Evolutionary conservation across 2,797 vertebrate species (phyloP), one percentile per base, ranked within the genome.

Genomic region (Artibeus lituratus): DNA sequence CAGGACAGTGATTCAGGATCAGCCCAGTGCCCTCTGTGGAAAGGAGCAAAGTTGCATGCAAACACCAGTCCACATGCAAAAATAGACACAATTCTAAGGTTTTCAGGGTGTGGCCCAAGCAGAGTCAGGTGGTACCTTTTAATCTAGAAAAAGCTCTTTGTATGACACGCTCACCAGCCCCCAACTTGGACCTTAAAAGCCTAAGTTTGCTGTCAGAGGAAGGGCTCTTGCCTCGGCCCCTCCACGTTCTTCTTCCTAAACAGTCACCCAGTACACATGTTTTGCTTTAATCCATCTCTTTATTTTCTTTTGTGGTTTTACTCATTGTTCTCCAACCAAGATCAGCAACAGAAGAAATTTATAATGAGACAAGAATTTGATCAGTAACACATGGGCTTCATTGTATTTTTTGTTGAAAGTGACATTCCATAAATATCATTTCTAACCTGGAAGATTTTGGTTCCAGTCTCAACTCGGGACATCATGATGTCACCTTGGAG

Each of bases 251-350:
- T 72, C 47, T 82, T 14, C 6, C 24, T 42, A 47, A 57, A 49
- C 16, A 42, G 8, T 39, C 16, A 4, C 2, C 53, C 49, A 16
- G 65, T n/a, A 70, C 59, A 44, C 0, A 4, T 5, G 24, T 57
- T 70, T 84, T 32, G 39, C 16, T 86, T 82, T 86, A 87, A 49
- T 12, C 24, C 55, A 65, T 81, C 16, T 62, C 67, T 72, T 21
- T n/a, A 32, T 55, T 88, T 90, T 74, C 73, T 81, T 83, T 57
- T 24, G 39, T 86, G 15, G 15, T 70, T 77, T 90, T 53, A 69
- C 9, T 77, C 15, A 14, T 87, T n/a, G 14, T 94, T 70, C 18
- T 9, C 14, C 4, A 73, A 11, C 18, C 69, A 49, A 57, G 8
- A 90, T 24, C 70, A 89, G 57, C 16, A 80, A 10, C 7, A 83